These are phyloP conservation scores for Drosophila anceps DNA, from an alignment of 2,888 invertebrate genomes.

Conservation along the genomic window DNA sequence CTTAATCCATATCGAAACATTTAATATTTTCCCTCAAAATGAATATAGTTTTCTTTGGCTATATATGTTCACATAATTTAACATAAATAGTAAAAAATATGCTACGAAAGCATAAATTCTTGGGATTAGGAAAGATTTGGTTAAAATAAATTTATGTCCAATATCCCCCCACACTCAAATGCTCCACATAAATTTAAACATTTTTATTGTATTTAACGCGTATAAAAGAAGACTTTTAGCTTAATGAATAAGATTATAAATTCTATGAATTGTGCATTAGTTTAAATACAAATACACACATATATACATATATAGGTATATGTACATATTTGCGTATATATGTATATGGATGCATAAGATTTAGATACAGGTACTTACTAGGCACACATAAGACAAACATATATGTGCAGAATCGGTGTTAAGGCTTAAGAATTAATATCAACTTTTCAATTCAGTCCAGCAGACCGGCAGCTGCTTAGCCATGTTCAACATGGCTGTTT, in stretches of 20 bases:
- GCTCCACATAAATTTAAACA: conserved; percentile 8
- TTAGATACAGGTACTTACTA: conserved; percentile 50
- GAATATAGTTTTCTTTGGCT: background rate
- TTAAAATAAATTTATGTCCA: background rate
- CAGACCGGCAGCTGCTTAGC: conserved; percentile 47
- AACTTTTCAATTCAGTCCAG: conserved; percentile 67
- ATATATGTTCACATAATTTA: too few species aligned
- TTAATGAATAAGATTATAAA: conserved; percentile 60
- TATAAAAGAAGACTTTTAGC: conserved; percentile 40
- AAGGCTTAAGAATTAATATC: conserved; percentile 73
- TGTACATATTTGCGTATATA: too few species aligned
- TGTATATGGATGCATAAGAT: background rate
- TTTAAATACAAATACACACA: conserved; percentile 33
- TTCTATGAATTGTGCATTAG: conserved; percentile 66
- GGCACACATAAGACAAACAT: conserved; percentile 61
- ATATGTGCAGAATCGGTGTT: conserved; percentile 47
- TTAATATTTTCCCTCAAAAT: too few species aligned
- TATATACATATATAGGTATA: background rate
- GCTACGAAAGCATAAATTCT: background rate
- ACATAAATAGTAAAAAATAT: background rate
- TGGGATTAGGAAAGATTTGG: background rate
- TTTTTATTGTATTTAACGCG: conserved; percentile 37
- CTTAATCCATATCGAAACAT: too few species aligned
- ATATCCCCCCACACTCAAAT: background rate
- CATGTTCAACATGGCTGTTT: conserved; percentile 70